phyloP scores from a whole-genome alignment of 2,113 vertebrate genomes.

The Misgurnus mizolepis region DNA sequence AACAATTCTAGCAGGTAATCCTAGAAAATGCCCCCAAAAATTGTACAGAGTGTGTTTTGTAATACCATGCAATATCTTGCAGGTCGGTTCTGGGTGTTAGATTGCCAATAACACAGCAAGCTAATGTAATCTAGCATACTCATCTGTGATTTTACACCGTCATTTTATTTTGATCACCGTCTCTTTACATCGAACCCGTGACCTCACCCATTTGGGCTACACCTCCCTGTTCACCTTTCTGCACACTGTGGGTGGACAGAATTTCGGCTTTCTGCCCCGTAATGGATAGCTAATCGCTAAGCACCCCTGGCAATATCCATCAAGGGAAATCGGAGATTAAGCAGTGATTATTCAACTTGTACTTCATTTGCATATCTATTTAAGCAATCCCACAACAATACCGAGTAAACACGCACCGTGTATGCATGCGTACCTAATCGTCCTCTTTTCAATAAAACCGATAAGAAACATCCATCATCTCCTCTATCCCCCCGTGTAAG shows the following conservation, averaged over 20 bases:
- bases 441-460: not conserved
- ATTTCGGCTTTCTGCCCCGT: not conserved
- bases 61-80: no score
- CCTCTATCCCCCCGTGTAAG: conserved; percentile 11
- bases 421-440: not conserved
- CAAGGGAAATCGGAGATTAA: not conserved
- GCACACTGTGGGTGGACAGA: not conserved
- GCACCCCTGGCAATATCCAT: not conserved
- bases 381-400: conserved; percentile 11
- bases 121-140: no score
- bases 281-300: not conserved
- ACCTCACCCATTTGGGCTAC: no score
- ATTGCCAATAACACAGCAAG: no score
- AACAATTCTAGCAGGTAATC: no score
- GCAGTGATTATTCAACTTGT: not conserved
- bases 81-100: no score
- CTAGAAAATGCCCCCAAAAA: no score
- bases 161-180: no score
- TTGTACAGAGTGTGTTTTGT: no score
- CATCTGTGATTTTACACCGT: no score
- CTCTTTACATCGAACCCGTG: no score
- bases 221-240: not conserved
- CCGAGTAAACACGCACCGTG: not conserved
- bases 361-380: not conserved
- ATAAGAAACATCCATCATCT: conserved; percentile 36